Evolutionary conservation across 2,888 invertebrate species (phyloP).

Genomic region (Leptodirus hochenwartii): DNA sequence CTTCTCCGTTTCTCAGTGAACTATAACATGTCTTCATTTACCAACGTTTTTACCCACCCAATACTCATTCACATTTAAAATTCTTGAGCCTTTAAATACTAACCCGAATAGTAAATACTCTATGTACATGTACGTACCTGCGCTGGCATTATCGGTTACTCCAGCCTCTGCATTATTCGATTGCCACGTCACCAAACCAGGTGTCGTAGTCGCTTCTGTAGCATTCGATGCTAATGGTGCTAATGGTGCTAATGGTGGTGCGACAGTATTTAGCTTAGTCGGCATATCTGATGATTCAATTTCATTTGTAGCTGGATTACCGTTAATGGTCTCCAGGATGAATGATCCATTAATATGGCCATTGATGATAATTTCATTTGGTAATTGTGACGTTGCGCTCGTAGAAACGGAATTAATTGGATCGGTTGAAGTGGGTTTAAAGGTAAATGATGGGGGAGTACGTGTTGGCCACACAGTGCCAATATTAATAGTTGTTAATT

Average conservation of each 20-base stretch:
- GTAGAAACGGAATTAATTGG: conserved; percentile 3
- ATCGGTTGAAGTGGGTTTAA: too few relatives aligned
- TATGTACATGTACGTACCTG: conserved; percentile 19
- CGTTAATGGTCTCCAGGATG: conserved; percentile 15
- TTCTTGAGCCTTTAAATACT: too few relatives aligned
- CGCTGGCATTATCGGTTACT: conserved; percentile 12
- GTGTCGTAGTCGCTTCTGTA: conserved; percentile 19
- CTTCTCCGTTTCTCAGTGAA: too few relatives aligned
- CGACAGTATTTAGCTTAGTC: too few relatives aligned
- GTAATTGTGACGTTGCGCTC: conserved; percentile 14
- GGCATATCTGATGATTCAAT: conserved; percentile 17
- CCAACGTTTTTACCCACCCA: too few relatives aligned
- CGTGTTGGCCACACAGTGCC: too few relatives aligned
- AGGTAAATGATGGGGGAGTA: too few relatives aligned
- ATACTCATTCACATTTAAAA: too few relatives aligned
- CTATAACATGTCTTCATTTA: too few relatives aligned
- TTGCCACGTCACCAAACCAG: conserved; percentile 33
- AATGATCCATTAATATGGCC: conserved; percentile 15
- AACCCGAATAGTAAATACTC: too few relatives aligned
- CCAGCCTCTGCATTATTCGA: conserved; percentile 13
- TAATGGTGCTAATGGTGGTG: too few relatives aligned
- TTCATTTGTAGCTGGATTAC: conserved; percentile 21
- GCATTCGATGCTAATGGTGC: too few relatives aligned
- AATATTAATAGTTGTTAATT: conserved; percentile 12
- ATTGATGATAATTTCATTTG: conserved; percentile 15